Base-by-base conservation (phyloP, 2,888 invertebrate species). In the Clanis bilineata region DNA sequence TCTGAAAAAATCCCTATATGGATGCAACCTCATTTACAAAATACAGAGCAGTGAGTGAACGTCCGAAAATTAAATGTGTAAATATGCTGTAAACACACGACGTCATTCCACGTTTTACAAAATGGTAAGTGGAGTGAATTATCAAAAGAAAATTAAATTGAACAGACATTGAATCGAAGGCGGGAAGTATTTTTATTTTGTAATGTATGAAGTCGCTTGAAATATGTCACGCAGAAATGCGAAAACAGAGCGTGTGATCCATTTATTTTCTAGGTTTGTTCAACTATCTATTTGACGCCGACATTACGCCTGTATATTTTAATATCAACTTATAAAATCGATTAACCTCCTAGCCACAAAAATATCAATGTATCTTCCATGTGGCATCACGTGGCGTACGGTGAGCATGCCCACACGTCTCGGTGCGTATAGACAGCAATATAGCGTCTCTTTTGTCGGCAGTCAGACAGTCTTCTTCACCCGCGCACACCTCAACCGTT, bases 391-490 rank as follows among this genome's bases (percentile, higher is more conserved):
- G 0, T 39, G 18, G n/a, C 39, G 25, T 47, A 21, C 25, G 18
- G 18, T 7, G 2, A 58, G 39, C 38, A 15, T 58, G 39, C 39
- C 39, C 9, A 1, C 15, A 39, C 18, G 18, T 51, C 39, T 12
- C 22, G 21, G 25, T 25, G 28, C 58, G 18, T 58, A 58, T 58
- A 28, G 23, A 39, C 18, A 38, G 64, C 67, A 63, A 73, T 74
- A 68, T 66, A 62, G 63, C 64, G 41, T 61, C 39, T 61, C 65
- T 74, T 79, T 80, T 81, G 81, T 79, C 79, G 78, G 79, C 72
- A 64, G 64, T 64, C 58, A 67, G 71, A 66, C 76, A 79, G 83
- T 86, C 89, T 76, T 88, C 88, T 86, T 86, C 86, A 76, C 79
- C 74, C 66, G 62, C 66, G 68, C 59, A 68, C 58, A 72, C 69